A percentile compares a stretch with the other conserved stretches of the same genome.
Evolutionary conservation across 2,888 invertebrate species (phyloP).

Genomic region (Nycteola revayana): DNA sequence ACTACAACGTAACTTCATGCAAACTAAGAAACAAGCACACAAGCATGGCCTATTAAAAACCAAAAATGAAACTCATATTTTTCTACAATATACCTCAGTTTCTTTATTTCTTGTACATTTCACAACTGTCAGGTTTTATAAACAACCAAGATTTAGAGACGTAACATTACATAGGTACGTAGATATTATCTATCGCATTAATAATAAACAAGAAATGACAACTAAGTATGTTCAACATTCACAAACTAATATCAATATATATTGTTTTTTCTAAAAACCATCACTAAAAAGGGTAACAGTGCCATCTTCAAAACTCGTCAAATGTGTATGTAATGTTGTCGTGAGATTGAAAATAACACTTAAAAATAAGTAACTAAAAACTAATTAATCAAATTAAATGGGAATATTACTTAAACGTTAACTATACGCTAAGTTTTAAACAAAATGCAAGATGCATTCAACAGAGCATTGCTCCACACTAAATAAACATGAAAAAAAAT

Average conservation of each 20-base stretch:
- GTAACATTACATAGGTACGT: constrained; percentile 15
- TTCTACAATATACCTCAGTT: constrained; percentile 67
- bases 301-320: constrained; percentile 52
- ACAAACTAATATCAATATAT: constrained; percentile 49
- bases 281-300: constrained; percentile 48
- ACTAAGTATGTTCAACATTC: constrained; percentile 35
- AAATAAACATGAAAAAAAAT: constrained; percentile 40
- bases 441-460: constrained; percentile 62
- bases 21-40: constrained; percentile 68
- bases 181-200: constrained; percentile 17
- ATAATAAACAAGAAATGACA: constrained; percentile 32
- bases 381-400: constrained; percentile 65
- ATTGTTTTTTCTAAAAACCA: constrained; percentile 45
- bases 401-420: constrained; percentile 75
- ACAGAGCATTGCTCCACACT: constrained; percentile 45
- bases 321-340: constrained; percentile 23
- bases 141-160: constrained; percentile 50
- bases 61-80: constrained; percentile 67
- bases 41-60: constrained; percentile 49
- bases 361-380: constrained; percentile 51
- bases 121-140: constrained; percentile 66
- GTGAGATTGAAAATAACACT: constrained; percentile 59
- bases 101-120: constrained; percentile 76
- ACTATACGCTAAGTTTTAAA: constrained; percentile 58
- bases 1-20: constrained; percentile 50